Conservation (phyloP, 2,797 vertebrate species). For the Hipposideros larvatus region DNA sequence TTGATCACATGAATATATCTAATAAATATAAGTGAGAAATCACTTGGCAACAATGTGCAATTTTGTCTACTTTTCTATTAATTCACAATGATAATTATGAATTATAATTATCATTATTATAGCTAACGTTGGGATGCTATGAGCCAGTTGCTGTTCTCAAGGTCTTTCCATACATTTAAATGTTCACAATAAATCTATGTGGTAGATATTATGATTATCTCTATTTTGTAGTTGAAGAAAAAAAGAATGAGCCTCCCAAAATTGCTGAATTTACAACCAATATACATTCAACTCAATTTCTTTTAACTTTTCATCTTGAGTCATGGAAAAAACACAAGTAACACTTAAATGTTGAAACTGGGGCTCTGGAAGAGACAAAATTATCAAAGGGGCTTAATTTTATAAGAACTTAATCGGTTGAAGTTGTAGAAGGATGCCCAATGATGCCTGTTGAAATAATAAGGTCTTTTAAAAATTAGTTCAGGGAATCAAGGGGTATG, state of each 20-base stretch:
- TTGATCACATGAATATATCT: not conserved
- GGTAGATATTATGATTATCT: not conserved
- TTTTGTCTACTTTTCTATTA: not conserved
- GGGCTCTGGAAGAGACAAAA: not conserved
- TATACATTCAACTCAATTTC: not conserved
- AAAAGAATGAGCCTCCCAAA: not conserved
- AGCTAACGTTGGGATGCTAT: not conserved
- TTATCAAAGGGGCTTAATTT: not conserved
- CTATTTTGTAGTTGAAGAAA: not conserved
- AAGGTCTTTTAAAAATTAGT: not conserved
- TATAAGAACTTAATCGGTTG: not conserved
- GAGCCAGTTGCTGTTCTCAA: not conserved
- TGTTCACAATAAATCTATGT: not conserved
- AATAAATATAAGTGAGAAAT: not conserved
- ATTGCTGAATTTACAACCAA: not conserved
- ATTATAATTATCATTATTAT: not conserved
- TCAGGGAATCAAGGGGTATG: not conserved
- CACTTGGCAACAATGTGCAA: not conserved
- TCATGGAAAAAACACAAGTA: not conserved
- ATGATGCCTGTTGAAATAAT: not conserved
- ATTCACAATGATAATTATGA: not conserved
- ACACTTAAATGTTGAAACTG: not conserved
- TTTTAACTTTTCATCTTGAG: not conserved
- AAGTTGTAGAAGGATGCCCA: constrained; percentile 7
- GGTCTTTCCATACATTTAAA: not conserved